Evolutionary conservation across 1,140 invertebrate species (phyloP).

Genomic region (Drosophila orosa): DNA sequence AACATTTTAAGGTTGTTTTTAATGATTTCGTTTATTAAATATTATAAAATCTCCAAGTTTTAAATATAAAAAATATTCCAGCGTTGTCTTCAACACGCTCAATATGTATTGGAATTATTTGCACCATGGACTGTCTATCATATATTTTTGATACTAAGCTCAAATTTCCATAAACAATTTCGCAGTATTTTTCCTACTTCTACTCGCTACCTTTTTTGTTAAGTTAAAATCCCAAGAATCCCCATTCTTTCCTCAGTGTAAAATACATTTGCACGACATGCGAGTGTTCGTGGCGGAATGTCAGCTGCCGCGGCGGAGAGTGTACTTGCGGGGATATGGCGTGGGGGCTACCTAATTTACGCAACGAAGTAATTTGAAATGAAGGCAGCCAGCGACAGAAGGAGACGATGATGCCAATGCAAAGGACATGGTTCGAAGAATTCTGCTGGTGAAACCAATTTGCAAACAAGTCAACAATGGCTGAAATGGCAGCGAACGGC

Average conservation of each 20-base stretch:
- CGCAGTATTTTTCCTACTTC: not conserved
- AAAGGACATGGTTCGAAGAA: constrained; percentile 49
- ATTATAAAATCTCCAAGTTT: too few species aligned
- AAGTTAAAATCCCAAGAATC: too few species aligned
- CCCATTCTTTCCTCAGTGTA: not conserved
- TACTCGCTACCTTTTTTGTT: not conserved
- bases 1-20: too few species aligned
- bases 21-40: too few species aligned
- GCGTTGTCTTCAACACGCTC: too few species aligned
- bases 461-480: constrained; percentile 79
- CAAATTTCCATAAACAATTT: too few species aligned
- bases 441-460: constrained; percentile 73
- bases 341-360: constrained; percentile 64
- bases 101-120: too few species aligned
- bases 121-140: too few species aligned
- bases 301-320: constrained; percentile 10
- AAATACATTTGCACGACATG: constrained; percentile 27
- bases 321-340: not conserved
- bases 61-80: too few species aligned
- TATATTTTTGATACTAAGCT: fast-evolving
- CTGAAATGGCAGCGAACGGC: constrained; percentile 48
- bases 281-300: constrained; percentile 33
- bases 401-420: constrained; percentile 26
- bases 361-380: constrained; percentile 74
- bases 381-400: constrained; percentile 53